Evolutionary conservation across 1,140 invertebrate species (phyloP), one percentile per base, ranked within the genome.

Genomic region (Berghia stephanieae): DNA sequence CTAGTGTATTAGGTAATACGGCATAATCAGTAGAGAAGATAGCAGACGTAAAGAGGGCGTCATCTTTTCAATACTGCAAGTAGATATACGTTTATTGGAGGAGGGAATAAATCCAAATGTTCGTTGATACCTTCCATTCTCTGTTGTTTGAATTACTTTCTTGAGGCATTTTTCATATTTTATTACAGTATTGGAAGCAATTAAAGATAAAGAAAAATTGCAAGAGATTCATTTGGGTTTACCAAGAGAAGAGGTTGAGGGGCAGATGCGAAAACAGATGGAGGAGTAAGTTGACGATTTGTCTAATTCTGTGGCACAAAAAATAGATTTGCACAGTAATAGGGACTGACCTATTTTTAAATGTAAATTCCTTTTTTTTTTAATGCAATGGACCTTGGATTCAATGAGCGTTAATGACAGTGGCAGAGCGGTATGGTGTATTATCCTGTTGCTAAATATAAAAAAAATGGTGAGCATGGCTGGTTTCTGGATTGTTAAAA

Each of bases 271-370:
- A 67, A 75, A 81, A 79, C 85, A 87, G 36, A 69, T 85, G 13
- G 81, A 85, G 42, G 84, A 86, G 86, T 87, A 79, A 81, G 84
- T 79, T n/a, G n/a, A n/a, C n/a, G n/a, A n/a, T n/a, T n/a, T n/a
- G n/a, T n/a, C n/a, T n/a, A n/a, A n/a, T n/a, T n/a, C n/a, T n/a
- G n/a, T n/a, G n/a, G n/a, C n/a, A n/a, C n/a, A n/a, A n/a, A n/a
- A n/a, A n/a, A n/a, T n/a, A n/a, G n/a, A n/a, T n/a, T n/a, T n/a
- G n/a, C n/a, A n/a, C n/a, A n/a, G n/a, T n/a, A n/a, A n/a, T n/a
- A n/a, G n/a, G n/a, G n/a, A n/a, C n/a, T n/a, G n/a, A n/a, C n/a
- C n/a, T n/a, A n/a, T n/a, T n/a, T n/a, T n/a, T n/a, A n/a, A n/a
- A n/a, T n/a, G n/a, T n/a, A n/a, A n/a, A n/a, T n/a, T n/a, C n/a